These are phyloP conservation scores for Mus pahari DNA, from an alignment of 2,113 vertebrate species.

Conservation along the genomic window DNA sequence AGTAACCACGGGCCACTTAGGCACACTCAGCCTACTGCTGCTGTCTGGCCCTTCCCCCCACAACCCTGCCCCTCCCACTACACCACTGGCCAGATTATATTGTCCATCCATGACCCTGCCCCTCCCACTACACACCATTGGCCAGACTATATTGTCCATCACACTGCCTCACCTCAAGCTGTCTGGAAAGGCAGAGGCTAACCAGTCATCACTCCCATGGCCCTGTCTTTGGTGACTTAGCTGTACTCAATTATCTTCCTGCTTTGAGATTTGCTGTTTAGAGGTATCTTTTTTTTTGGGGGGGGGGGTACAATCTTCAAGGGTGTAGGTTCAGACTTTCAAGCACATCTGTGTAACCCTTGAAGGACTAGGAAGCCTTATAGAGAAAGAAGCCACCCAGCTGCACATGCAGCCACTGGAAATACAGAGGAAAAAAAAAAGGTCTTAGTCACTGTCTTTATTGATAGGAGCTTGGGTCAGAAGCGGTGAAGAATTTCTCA, in stretches of 20 bases:
- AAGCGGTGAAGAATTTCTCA: not conserved
- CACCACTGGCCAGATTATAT: not conserved
- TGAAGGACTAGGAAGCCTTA: not conserved
- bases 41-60: not conserved
- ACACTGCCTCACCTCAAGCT: not conserved
- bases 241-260: slow-evolving; percentile 40
- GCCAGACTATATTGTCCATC: not conserved
- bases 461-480: slow-evolving; percentile 25
- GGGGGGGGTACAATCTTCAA: not conserved
- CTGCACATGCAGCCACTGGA: not conserved
- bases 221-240: not conserved
- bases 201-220: not conserved
- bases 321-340: not conserved
- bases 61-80: not conserved
- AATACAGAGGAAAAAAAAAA: not conserved
- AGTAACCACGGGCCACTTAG: not conserved
- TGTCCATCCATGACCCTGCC: not conserved
- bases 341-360: not conserved
- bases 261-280: slow-evolving; percentile 4
- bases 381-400: not conserved
- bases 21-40: too few relatives aligned
- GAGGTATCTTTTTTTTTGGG: not conserved
- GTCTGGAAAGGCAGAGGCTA: not conserved
- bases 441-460: slow-evolving; percentile 58
- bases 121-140: not conserved